Conservation (phyloP, 2,888 invertebrate genomes). For the Oscheius sp. region DNA sequence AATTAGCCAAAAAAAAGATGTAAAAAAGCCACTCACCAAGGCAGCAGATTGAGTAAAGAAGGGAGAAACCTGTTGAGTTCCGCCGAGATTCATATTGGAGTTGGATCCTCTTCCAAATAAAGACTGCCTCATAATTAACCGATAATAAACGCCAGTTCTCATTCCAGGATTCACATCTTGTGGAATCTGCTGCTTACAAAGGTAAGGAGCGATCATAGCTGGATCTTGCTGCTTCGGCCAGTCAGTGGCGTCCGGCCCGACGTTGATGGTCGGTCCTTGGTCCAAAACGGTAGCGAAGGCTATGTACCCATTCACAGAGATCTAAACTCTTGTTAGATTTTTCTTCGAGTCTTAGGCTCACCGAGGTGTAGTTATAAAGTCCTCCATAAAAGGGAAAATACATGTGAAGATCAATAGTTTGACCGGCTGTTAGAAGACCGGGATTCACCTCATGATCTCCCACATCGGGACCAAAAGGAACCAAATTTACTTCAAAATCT, state of each 20-base stretch:
- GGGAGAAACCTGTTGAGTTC: constrained; percentile 48
- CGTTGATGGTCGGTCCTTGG: constrained; percentile 69
- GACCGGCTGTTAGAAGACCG: constrained; percentile 66
- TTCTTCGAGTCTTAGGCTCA: constrained; percentile 12
- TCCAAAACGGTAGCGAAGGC: constrained; percentile 69
- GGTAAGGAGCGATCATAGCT: constrained; percentile 69
- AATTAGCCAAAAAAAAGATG: not conserved
- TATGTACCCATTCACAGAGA: constrained; percentile 69
- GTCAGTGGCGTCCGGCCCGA: constrained; percentile 68
- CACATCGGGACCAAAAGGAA: constrained; percentile 67
- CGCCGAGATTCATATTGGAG: constrained; percentile 59
- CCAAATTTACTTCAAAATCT: constrained; percentile 53
- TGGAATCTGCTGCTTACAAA: constrained; percentile 69
- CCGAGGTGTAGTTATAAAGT: constrained; percentile 68
- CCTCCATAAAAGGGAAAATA: constrained; percentile 69
- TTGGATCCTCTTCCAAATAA: constrained; percentile 64
- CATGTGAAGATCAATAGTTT: constrained; percentile 68
- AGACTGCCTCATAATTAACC: constrained; percentile 66
- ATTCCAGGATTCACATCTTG: constrained; percentile 64
- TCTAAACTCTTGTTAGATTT: constrained; percentile 41
- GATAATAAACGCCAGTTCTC: constrained; percentile 66
- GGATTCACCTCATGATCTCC: constrained; percentile 67
- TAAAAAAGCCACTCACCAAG: constrained; percentile 25
- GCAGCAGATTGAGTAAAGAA: constrained; percentile 61
- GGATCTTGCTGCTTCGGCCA: constrained; percentile 69